A percentile compares a stretch with the other conserved stretches of the same genome.
Evolutionary conservation across 1,140 invertebrate species (phyloP).

Genomic region (Bilobella aurantiaca): DNA sequence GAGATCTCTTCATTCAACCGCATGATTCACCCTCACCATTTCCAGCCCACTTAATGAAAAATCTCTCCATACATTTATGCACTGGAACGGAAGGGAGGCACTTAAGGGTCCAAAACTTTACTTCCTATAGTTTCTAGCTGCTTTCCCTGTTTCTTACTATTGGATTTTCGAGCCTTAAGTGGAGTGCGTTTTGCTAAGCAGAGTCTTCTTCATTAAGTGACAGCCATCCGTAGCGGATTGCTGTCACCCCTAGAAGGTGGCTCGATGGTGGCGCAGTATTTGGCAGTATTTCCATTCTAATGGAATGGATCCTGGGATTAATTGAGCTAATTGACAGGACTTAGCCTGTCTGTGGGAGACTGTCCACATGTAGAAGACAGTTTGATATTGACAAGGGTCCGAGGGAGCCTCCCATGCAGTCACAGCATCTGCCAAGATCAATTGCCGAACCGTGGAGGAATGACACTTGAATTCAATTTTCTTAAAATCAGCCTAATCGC

Average conservation of each 20-base stretch:
- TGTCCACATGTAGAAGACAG: background rate
- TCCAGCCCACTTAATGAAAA: constrained; percentile 3
- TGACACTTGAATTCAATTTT: background rate
- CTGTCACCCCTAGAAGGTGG: too few species aligned
- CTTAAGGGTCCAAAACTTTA: background rate
- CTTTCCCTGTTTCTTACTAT: too few species aligned
- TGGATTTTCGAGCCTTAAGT: too few species aligned
- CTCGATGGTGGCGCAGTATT: too few species aligned
- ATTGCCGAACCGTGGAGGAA: too few species aligned
- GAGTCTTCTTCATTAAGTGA: too few species aligned
- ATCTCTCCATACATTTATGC: background rate
- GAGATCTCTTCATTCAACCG: background rate
- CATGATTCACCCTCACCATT: background rate
- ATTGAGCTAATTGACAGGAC: constrained; percentile 7
- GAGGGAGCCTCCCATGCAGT: too few species aligned
- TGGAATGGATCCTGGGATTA: background rate
- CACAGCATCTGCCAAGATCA: too few species aligned
- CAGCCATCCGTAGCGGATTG: too few species aligned
- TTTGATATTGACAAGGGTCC: background rate
- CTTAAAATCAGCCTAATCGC: constrained; percentile 3
- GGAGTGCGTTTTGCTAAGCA: too few species aligned
- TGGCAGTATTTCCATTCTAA: too few species aligned
- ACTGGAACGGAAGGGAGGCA: background rate
- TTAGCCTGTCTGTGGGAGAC: background rate
- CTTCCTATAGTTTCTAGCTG: background rate